Conservation (phyloP, 2,797 vertebrate genomes). For the Odontamblyopus lacepedii region DNA sequence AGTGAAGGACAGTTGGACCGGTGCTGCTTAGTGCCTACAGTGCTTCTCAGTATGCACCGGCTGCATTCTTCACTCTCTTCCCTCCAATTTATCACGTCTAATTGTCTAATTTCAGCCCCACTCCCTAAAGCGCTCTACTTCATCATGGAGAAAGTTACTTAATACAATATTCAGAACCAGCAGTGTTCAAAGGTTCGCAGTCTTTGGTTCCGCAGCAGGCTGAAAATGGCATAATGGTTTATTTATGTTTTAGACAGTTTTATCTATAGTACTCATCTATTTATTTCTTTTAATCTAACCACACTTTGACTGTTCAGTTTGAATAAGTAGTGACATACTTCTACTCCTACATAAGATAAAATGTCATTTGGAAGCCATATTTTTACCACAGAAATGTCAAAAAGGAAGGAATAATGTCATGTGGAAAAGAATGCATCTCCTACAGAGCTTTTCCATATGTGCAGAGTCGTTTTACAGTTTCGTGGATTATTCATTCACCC, state of each 20-base stretch:
- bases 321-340: too few species aligned
- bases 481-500: too few species aligned
- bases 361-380: too few species aligned
- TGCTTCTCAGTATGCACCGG: conserved; percentile 1
- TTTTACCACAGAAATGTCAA: too few species aligned
- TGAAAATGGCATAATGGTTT: neutral
- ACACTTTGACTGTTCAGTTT: neutral
- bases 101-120: conserved; percentile 11
- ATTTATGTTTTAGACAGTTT: neutral
- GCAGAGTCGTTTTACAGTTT: too few species aligned
- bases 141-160: conserved; percentile 9
- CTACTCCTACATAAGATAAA: too few species aligned
- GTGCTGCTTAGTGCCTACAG: neutral
- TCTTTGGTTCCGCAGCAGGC: neutral
- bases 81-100: conserved; percentile 4
- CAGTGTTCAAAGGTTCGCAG: conserved; percentile 5
- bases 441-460: too few species aligned
- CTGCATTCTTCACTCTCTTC: conserved; percentile 5
- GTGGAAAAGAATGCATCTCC: too few species aligned
- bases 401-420: too few species aligned
- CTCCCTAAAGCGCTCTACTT: conserved; percentile 15
- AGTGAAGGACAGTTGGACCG: conserved; percentile 1
- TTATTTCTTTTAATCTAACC: neutral
- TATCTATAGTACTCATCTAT: neutral
- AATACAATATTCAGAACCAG: conserved; percentile 16